These are phyloP conservation scores for Drosophila subsilvestris DNA, from an alignment of 2,888 invertebrate genomes.

Conservation along the genomic window DNA sequence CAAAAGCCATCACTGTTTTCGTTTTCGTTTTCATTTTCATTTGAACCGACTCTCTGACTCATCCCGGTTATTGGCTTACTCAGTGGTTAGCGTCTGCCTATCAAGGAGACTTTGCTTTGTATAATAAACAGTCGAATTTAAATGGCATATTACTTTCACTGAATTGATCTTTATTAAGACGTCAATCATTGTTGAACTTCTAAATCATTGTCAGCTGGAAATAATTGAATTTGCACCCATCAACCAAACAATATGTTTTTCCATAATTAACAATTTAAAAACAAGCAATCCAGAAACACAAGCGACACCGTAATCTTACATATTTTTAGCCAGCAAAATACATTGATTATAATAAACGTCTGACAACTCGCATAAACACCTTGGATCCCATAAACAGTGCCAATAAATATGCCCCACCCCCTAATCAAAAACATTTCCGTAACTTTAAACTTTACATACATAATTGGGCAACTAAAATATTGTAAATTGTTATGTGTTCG, in stretches of 20 bases:
- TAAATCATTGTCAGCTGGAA: not conserved
- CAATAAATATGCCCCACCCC: no score
- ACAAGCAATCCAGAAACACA: not conserved
- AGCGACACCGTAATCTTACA: no score
- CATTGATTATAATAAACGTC: no score
- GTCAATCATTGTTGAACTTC: not conserved
- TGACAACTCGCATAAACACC: no score
- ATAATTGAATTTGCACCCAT: not conserved
- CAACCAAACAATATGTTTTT: not conserved
- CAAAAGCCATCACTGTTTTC: conserved; percentile 26
- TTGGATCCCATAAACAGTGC: no score
- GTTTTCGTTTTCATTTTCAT: conserved; percentile 16
- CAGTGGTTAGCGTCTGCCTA: conserved; percentile 13
- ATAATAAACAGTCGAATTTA: not conserved
- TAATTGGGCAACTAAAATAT: not conserved
- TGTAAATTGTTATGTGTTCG: not conserved
- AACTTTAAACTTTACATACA: not conserved
- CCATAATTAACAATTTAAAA: not conserved
- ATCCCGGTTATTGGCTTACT: conserved; percentile 17
- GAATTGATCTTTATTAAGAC: not conserved
- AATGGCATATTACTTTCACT: not conserved
- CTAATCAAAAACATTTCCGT: not conserved
- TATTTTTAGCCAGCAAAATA: no score
- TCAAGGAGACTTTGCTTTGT: not conserved
- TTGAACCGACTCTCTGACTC: conserved; percentile 21